These are phyloP conservation scores for Notolabrus celidotus DNA, from an alignment of 2,797 vertebrate genomes.

Conservation along the genomic window DNA sequence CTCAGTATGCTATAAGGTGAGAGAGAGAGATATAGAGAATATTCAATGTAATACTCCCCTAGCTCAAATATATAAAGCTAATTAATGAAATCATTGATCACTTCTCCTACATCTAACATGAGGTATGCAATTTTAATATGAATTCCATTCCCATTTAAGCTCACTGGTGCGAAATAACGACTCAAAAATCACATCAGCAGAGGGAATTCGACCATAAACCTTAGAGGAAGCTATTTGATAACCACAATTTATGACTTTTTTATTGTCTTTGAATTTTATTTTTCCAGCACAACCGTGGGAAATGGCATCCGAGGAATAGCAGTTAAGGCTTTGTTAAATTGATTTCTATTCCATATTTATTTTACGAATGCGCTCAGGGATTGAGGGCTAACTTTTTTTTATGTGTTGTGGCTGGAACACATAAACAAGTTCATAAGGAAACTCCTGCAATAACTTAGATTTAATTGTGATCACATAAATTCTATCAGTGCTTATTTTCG, in stretches of 20 bases:
- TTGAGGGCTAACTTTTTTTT: conserved; percentile 74
- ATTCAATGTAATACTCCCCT: conserved; percentile 39
- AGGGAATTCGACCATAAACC: conserved; percentile 72
- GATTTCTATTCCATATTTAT: conserved; percentile 83
- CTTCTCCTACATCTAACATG: conserved; percentile 62
- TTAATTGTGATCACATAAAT: conserved; percentile 81
- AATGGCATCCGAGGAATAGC: conserved; percentile 71
- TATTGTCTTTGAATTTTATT: conserved; percentile 79
- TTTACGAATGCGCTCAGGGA: conserved; percentile 60
- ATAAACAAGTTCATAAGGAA: conserved; percentile 83
- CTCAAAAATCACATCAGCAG: conserved; percentile 69
- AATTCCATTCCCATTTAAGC: conserved; percentile 73
- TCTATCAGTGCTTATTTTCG: conserved; percentile 72
- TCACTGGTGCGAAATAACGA: conserved; percentile 70
- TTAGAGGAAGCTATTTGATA: conserved; percentile 71
- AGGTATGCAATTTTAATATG: conserved; percentile 69
- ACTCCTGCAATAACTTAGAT: conserved; percentile 83
- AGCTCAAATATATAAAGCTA: conserved; percentile 58
- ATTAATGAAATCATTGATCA: conserved; percentile 83
- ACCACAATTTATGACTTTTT: conserved; percentile 77
- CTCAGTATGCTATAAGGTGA: neutral
- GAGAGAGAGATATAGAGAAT: conserved; percentile 26
- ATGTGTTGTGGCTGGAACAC: conserved; percentile 72
- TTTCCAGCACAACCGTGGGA: conserved; percentile 56
- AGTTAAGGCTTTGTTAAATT: conserved; percentile 81